phyloP scores from a whole-genome alignment of 1,140 invertebrate genomes.

The Portunus trituberculatus region DNA sequence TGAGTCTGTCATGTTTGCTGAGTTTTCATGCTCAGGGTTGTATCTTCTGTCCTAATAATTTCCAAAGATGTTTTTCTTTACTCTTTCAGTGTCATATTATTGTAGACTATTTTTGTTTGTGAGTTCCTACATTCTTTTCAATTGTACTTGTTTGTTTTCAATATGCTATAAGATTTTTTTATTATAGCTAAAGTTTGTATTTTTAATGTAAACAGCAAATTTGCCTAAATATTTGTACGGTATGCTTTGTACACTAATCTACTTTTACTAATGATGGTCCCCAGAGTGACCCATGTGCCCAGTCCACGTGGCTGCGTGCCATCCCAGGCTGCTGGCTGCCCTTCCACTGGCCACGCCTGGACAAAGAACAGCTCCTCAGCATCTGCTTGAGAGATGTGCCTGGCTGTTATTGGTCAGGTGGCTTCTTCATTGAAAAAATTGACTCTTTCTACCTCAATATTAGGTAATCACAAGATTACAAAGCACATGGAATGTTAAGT shows the following conservation, averaged over 20 bases:
- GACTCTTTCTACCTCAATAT: constrained; percentile 95
- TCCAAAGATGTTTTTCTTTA: too few relatives aligned
- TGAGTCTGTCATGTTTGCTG: too few relatives aligned
- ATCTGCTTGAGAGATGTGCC: constrained; percentile 87
- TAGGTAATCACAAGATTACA: constrained; percentile 82
- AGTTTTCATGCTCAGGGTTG: too few relatives aligned
- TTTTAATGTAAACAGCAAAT: not conserved
- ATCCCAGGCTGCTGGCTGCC: constrained; percentile 93
- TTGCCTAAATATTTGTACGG: not conserved
- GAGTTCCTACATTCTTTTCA: too few relatives aligned
- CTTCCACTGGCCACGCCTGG: constrained; percentile 96
- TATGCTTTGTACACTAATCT: not conserved
- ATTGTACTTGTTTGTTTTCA: too few relatives aligned
- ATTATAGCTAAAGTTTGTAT: too few relatives aligned
- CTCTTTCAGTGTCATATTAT: too few relatives aligned
- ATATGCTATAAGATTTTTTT: too few relatives aligned
- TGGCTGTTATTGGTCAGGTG: constrained; percentile 94
- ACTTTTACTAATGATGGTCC: constrained; percentile 61
- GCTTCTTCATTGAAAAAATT: constrained; percentile 92
- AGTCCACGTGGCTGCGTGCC: constrained; percentile 87
- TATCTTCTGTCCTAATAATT: too few relatives aligned
- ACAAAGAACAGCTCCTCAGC: constrained; percentile 93
- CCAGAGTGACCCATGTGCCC: constrained; percentile 85
- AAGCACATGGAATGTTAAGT: not conserved
- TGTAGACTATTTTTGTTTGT: too few relatives aligned